Conservation (phyloP, 2,888 invertebrate genomes). For the Drosophila quinaria region DNA sequence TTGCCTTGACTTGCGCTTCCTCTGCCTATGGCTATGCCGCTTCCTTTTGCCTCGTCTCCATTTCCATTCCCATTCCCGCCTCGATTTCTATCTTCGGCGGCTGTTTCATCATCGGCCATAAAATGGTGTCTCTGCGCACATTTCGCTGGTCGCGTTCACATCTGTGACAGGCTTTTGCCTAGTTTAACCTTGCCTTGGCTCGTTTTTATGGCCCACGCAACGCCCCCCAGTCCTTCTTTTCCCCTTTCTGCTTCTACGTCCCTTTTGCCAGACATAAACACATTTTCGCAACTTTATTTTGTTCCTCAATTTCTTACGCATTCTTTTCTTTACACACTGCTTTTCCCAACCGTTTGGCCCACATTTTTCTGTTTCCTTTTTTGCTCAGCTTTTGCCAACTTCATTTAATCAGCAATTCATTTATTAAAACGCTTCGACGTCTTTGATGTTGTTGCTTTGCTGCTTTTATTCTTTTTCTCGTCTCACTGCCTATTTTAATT, state of each 20-base stretch:
- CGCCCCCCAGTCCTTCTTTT: slow-evolving; percentile 5
- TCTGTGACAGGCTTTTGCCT: slow-evolving; percentile 52
- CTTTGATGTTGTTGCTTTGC: slow-evolving; percentile 20
- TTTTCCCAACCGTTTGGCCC: slow-evolving; percentile 32
- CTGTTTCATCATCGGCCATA: slow-evolving; percentile 57
- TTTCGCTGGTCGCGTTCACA: slow-evolving; percentile 66
- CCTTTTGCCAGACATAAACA: slow-evolving; percentile 34
- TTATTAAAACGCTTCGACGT: slow-evolving; percentile 61
- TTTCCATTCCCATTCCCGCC: too few relatives aligned
- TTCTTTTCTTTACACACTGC: slow-evolving; percentile 35
- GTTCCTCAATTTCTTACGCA: slow-evolving; percentile 62
- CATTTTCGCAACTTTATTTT: slow-evolving; percentile 73
- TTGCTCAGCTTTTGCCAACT: slow-evolving; percentile 47
- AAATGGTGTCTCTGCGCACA: slow-evolving; percentile 73
- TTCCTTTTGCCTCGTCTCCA: neutral
- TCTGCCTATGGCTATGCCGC: slow-evolving; percentile 15
- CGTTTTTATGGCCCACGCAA: slow-evolving; percentile 43
- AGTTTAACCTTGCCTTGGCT: slow-evolving; percentile 48
- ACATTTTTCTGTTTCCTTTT: slow-evolving; percentile 26
- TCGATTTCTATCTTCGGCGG: slow-evolving; percentile 2
- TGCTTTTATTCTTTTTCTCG: neutral
- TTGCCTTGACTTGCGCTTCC: slow-evolving; percentile 48
- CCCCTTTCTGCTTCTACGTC: neutral
- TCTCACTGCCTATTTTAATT: slow-evolving; percentile 28
- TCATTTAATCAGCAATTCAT: slow-evolving; percentile 76